phyloP scores from a whole-genome alignment of 2,888 invertebrate genomes.

The Schizaphis graminum region DNA sequence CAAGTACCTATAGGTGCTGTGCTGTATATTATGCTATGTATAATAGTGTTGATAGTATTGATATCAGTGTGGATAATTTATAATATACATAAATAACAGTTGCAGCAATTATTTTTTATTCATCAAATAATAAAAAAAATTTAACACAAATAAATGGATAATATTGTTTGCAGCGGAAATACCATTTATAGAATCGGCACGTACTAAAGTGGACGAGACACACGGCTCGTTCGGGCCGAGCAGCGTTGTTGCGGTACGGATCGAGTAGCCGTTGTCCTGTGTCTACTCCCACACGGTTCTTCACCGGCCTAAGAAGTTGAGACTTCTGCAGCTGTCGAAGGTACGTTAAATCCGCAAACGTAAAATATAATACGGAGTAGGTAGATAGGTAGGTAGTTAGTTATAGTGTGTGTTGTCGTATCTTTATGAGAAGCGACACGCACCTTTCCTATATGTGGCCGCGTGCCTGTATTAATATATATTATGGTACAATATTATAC shows the following conservation, averaged over 20 bases:
- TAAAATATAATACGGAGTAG: neutral
- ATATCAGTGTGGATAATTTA: neutral
- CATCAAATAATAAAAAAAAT: neutral
- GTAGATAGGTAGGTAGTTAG: neutral
- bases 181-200: constrained; percentile 43
- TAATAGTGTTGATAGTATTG: too few relatives aligned
- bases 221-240: neutral
- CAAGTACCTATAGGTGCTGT: too few relatives aligned
- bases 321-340: neutral
- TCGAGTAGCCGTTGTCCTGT: neutral
- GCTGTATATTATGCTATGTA: neutral
- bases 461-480: neutral
- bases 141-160: neutral
- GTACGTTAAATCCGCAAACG: neutral
- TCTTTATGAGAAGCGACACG: neutral
- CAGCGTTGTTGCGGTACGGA: neutral
- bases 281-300: neutral
- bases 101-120: neutral
- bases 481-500: neutral
- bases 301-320: neutral
- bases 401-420: neutral
- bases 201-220: neutral
- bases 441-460: neutral
- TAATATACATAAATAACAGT: neutral
- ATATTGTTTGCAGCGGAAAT: constrained; percentile 15